Conservation (phyloP, 2,797 vertebrate species). For the Amazonetta brasiliensis region DNA sequence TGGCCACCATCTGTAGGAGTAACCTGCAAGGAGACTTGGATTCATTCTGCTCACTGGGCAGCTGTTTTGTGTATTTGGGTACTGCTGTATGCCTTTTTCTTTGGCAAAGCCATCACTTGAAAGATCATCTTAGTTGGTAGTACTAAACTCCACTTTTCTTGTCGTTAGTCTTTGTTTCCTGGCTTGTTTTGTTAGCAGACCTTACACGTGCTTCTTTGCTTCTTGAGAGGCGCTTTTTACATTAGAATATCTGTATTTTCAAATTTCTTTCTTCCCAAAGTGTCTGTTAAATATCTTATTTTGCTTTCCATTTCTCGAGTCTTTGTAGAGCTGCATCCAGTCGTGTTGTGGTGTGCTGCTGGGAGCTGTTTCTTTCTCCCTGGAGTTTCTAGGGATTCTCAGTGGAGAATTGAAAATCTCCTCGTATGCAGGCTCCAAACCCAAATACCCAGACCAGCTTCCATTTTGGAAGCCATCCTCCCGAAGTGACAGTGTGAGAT, state of each 20-base stretch:
- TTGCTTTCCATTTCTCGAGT: not conserved
- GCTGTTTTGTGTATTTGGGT: not conserved
- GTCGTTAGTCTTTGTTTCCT: not conserved
- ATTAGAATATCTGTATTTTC: not conserved
- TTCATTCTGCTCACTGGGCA: not conserved
- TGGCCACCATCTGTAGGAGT: not conserved
- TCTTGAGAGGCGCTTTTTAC: not conserved
- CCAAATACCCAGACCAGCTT: not conserved
- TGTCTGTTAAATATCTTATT: not conserved
- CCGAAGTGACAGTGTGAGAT: not conserved
- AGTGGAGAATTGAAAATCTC: not conserved
- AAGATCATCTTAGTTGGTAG: not conserved
- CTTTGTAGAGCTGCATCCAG: not conserved
- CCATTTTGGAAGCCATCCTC: not conserved
- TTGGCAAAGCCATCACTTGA: not conserved
- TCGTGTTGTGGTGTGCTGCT: not conserved
- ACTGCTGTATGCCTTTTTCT: not conserved
- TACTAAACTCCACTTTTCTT: not conserved
- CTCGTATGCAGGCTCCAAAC: accelerated
- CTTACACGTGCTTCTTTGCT: not conserved
- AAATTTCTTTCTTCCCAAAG: not conserved
- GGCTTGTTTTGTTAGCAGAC: not conserved
- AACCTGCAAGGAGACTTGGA: not conserved
- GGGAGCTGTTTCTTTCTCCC: not conserved
- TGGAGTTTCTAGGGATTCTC: not conserved